Conservation (phyloP, 2,797 vertebrate genomes). For the Furcifer pardalis region DNA sequence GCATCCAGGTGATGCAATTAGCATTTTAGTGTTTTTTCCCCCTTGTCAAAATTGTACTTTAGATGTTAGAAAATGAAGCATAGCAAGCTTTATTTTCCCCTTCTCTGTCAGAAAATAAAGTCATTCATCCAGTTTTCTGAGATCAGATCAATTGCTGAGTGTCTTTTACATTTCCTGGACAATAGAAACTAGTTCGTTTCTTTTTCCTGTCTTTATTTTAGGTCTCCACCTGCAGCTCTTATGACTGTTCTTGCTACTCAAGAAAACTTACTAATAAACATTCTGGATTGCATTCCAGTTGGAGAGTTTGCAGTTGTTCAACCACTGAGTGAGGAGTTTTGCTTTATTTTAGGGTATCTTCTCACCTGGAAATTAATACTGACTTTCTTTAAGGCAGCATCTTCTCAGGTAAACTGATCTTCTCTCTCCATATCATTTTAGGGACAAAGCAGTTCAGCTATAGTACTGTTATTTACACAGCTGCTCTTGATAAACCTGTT, state of each 20-base stretch:
- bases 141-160: neutral
- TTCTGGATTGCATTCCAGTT: constrained; percentile 87
- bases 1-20: neutral
- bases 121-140: neutral
- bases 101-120: neutral
- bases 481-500: neutral
- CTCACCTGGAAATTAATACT: constrained; percentile 96
- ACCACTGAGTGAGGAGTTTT: constrained; percentile 91
- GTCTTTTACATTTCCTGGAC: neutral
- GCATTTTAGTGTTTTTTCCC: neutral
- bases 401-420: constrained; percentile 85
- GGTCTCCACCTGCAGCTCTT: constrained; percentile 90
- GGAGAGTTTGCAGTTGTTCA: constrained; percentile 91
- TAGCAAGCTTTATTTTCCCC: neutral
- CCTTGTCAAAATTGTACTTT: neutral
- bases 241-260: constrained; percentile 87
- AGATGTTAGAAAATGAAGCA: neutral
- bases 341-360: constrained; percentile 91
- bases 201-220: constrained; percentile 55
- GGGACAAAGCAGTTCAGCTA: constrained; percentile 7
- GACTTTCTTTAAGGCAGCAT: constrained; percentile 93
- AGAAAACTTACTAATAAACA: constrained; percentile 89
- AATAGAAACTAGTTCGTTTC: neutral
- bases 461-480: neutral
- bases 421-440: neutral